phyloP scores from a whole-genome alignment of 2,888 invertebrate genomes.

The Drosophila paramelanica region DNA sequence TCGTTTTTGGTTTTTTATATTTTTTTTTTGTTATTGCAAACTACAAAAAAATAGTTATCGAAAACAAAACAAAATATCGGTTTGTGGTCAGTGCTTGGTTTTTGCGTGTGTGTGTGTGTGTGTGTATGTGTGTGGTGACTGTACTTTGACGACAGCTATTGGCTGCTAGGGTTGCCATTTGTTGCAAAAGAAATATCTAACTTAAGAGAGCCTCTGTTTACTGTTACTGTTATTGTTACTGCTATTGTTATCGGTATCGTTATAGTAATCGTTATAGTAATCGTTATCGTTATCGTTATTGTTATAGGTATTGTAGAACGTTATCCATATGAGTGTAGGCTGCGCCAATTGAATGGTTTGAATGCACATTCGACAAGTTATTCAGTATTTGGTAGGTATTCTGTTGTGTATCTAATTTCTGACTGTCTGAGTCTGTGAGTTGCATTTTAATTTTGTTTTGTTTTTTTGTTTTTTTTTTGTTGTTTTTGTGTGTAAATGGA shows the following conservation, averaged over 20 bases:
- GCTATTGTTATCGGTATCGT: slow-evolving; percentile 16
- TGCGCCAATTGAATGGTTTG: slow-evolving; percentile 59
- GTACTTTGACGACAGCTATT: slow-evolving; percentile 59
- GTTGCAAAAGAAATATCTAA: slow-evolving; percentile 67
- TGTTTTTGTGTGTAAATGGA: slow-evolving; percentile 58
- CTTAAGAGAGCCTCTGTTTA: slow-evolving; percentile 81
- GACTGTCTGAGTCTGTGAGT: slow-evolving; percentile 55
- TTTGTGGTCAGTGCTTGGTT: slow-evolving; percentile 34
- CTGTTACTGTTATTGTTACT: slow-evolving; percentile 47
- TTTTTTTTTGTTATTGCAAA: slow-evolving; percentile 53
- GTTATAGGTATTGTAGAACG: slow-evolving; percentile 23
- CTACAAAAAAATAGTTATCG: slow-evolving; percentile 62
- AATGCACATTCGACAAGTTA: slow-evolving; percentile 70
- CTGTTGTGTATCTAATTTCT: slow-evolving; percentile 40
- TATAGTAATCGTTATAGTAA: slow-evolving; percentile 14
- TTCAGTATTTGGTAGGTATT: slow-evolving; percentile 58
- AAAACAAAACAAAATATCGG: slow-evolving; percentile 79
- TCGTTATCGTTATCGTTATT: slow-evolving; percentile 22
- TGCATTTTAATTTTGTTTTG: slow-evolving; percentile 46
- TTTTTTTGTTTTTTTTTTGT: slow-evolving; percentile 34
- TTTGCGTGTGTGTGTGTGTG: slow-evolving; percentile 3
- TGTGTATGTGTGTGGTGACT: slow-evolving; percentile 35
- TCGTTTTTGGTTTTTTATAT: slow-evolving; percentile 5
- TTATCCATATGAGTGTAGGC: slow-evolving; percentile 60
- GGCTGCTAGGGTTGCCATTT: slow-evolving; percentile 57